Evolutionary conservation across 1,140 invertebrate species (phyloP).

Genomic region (Drosophila orena): DNA sequence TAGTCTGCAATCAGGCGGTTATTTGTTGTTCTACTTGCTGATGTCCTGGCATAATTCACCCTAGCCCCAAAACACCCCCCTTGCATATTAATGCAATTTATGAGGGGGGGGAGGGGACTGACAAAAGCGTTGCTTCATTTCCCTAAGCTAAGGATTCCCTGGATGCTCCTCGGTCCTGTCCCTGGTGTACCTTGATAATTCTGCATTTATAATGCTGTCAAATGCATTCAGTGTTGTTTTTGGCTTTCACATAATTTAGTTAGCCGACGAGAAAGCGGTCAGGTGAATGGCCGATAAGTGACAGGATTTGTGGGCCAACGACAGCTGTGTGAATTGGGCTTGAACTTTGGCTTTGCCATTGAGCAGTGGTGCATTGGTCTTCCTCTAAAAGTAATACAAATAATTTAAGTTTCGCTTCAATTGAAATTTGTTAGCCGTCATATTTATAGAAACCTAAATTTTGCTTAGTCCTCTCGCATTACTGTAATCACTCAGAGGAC

Average conservation of each 20-base stretch:
- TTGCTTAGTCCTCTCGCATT: too few relatives aligned
- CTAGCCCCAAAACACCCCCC: background rate
- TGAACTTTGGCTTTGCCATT: background rate
- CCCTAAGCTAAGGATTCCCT: constrained; percentile 22
- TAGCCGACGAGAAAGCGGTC: constrained; percentile 49
- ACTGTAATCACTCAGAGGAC: too few relatives aligned
- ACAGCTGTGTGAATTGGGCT: constrained; percentile 16
- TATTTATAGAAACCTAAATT: too few relatives aligned
- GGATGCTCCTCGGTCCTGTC: constrained; percentile 35
- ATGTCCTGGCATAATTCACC: constrained; percentile 4
- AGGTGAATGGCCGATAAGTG: constrained; percentile 38
- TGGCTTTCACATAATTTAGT: constrained; percentile 68
- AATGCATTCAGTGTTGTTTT: constrained; percentile 61
- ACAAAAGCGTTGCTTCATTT: constrained; percentile 42
- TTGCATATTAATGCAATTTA: constrained; percentile 76
- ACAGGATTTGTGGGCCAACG: constrained; percentile 31
- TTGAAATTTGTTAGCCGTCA: too few relatives aligned
- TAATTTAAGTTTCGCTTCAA: too few relatives aligned
- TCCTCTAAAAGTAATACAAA: too few relatives aligned
- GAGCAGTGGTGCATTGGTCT: background rate
- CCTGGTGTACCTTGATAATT: constrained; percentile 35
- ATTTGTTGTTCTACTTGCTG: constrained; percentile 44
- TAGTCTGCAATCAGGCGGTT: constrained; percentile 72
- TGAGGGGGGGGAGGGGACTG: constrained; percentile 16
- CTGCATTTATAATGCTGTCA: constrained; percentile 69